These are phyloP conservation scores for Caprella mutica DNA, from an alignment of 2,888 invertebrate genomes.

Conservation along the genomic window DNA sequence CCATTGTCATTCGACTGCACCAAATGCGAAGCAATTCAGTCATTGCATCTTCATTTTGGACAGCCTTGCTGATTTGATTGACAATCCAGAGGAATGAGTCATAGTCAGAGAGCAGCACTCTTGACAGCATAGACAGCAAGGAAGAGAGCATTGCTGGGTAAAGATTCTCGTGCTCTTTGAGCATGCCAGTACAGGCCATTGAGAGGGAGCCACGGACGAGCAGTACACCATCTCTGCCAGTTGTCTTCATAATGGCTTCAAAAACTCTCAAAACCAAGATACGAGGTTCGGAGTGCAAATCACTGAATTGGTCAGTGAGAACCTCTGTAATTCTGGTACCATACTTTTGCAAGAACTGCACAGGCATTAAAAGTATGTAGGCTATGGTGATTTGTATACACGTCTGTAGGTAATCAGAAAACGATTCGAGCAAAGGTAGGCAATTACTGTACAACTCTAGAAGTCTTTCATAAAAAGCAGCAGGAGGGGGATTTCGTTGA, in stretches of 20 bases:
- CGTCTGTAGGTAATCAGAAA: conserved; percentile 65
- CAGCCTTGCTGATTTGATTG: background rate
- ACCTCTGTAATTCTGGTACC: conserved; percentile 58
- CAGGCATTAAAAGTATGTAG: conserved; percentile 29
- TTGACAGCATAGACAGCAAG: conserved; percentile 63
- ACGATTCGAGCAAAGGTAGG: conserved; percentile 62
- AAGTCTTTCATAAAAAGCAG: too few relatives aligned
- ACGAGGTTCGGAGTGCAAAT: conserved; percentile 62
- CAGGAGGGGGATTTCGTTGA: conserved; percentile 37
- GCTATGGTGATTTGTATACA: conserved; percentile 71
- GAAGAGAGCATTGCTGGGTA: conserved; percentile 62
- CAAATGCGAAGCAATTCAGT: conserved; percentile 54
- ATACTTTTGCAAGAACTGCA: conserved; percentile 41
- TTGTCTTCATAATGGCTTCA: conserved; percentile 62
- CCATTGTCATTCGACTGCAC: conserved; percentile 64
- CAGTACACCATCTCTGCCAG: conserved; percentile 54
- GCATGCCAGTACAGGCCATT: background rate
- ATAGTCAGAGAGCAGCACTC: conserved; percentile 48
- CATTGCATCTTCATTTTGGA: conserved; percentile 50
- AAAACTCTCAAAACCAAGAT: conserved; percentile 61
- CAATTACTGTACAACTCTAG: conserved; percentile 63
- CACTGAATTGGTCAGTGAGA: conserved; percentile 60
- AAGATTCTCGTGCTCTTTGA: conserved; percentile 52
- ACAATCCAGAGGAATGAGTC: background rate
- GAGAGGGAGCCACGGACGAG: conserved; percentile 39